These are phyloP conservation scores for Macrosteles quadrilineatus DNA, from an alignment of 1,140 invertebrate species.

Conservation along the genomic window DNA sequence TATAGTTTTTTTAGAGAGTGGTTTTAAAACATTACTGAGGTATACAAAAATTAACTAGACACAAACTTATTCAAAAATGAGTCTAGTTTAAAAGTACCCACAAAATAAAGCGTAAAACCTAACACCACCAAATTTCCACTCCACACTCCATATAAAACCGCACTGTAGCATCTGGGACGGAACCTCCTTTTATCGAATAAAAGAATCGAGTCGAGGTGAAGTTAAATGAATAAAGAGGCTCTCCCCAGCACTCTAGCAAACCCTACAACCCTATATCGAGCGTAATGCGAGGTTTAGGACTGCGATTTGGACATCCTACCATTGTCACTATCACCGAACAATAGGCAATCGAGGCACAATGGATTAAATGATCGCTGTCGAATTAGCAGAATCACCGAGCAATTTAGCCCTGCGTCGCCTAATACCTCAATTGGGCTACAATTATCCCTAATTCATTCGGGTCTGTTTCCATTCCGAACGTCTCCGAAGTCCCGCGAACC, in stretches of 20 bases:
- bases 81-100: too few species aligned
- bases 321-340: conserved; percentile 31
- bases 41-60: too few species aligned
- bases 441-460: conserved; percentile 31
- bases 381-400: too few species aligned
- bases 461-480: neutral
- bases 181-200: neutral
- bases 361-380: conserved; percentile 26
- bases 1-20: too few species aligned
- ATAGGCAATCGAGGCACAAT: conserved; percentile 33
- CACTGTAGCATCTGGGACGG: neutral
- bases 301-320: conserved; percentile 34
- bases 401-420: conserved; percentile 23
- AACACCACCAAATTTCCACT: too few species aligned
- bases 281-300: conserved; percentile 1
- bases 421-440: conserved; percentile 38
- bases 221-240: conserved; percentile 1
- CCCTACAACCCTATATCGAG: neutral
- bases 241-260: neutral
- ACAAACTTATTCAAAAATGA: too few species aligned
- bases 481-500: neutral
- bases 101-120: too few species aligned
- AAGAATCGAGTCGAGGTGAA: neutral
- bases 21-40: too few species aligned
- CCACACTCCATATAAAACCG: too few species aligned